phyloP scores from a whole-genome alignment of 2,888 invertebrate species.

The Acanthosepion esculentum region DNA sequence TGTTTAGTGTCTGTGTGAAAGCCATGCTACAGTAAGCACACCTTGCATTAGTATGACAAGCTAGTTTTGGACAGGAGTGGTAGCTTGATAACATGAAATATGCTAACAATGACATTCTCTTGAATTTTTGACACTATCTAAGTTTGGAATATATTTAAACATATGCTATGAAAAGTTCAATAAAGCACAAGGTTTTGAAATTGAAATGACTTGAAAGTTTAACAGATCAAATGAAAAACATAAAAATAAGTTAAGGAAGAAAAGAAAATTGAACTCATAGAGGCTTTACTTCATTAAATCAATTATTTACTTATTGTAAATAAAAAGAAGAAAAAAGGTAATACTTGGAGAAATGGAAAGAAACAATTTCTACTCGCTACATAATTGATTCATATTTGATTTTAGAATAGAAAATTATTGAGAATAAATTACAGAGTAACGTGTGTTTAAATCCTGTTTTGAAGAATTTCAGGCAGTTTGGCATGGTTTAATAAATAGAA shows the following conservation, averaged over 20 bases:
- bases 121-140: background rate
- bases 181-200: background rate
- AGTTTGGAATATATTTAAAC: background rate
- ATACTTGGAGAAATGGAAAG: background rate
- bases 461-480: background rate
- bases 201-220: background rate
- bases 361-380: background rate
- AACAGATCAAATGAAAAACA: background rate
- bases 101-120: constrained; percentile 8
- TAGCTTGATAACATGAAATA: constrained; percentile 1
- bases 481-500: too few relatives aligned
- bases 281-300: background rate
- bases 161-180: constrained; percentile 33
- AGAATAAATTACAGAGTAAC: background rate
- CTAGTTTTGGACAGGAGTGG: background rate
- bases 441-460: background rate
- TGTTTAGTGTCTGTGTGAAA: background rate
- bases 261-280: background rate
- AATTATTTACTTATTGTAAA: background rate
- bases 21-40: background rate
- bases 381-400: background rate
- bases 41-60: constrained; percentile 20
- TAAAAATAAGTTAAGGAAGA: background rate
- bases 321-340: background rate
- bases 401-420: background rate